Conservation (phyloP, 2,797 vertebrate genomes). For the Eleutherodactylus coqui region DNA sequence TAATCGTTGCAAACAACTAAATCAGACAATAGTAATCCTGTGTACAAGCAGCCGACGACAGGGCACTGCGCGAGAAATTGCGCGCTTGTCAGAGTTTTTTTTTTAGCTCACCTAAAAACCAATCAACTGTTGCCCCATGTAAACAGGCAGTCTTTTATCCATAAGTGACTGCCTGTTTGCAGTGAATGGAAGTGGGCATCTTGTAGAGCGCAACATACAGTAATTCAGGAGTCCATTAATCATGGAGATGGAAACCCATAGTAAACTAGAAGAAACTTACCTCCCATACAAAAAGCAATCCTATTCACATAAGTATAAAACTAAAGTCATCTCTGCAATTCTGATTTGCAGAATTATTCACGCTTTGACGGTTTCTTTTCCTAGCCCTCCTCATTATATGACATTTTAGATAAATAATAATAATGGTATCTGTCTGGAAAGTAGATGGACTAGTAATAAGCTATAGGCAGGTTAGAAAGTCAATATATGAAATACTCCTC, state of each 20-base stretch:
- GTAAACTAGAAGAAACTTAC: not conserved
- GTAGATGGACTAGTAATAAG: not conserved
- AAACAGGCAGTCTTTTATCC: too few relatives aligned
- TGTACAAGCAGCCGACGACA: too few relatives aligned
- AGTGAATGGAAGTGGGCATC: too few relatives aligned
- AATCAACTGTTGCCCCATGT: too few relatives aligned
- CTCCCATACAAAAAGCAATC: not conserved
- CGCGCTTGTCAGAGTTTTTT: too few relatives aligned
- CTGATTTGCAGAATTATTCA: not conserved
- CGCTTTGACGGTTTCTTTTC: too few relatives aligned
- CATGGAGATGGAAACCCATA: not conserved
- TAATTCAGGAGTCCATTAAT: not conserved
- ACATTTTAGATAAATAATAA: conserved; percentile 1
- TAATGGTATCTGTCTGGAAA: not conserved
- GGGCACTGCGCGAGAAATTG: too few relatives aligned
- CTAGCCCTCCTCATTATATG: not conserved
- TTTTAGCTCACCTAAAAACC: too few relatives aligned
- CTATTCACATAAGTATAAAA: not conserved
- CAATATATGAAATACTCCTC: not conserved
- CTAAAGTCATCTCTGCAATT: not conserved
- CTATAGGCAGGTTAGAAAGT: not conserved
- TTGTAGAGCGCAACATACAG: too few relatives aligned
- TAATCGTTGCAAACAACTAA: too few relatives aligned
- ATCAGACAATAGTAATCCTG: too few relatives aligned
- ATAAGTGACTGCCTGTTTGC: too few relatives aligned